phyloP scores from a whole-genome alignment of 2,797 vertebrate genomes.

The Chloroceryle inda region DNA sequence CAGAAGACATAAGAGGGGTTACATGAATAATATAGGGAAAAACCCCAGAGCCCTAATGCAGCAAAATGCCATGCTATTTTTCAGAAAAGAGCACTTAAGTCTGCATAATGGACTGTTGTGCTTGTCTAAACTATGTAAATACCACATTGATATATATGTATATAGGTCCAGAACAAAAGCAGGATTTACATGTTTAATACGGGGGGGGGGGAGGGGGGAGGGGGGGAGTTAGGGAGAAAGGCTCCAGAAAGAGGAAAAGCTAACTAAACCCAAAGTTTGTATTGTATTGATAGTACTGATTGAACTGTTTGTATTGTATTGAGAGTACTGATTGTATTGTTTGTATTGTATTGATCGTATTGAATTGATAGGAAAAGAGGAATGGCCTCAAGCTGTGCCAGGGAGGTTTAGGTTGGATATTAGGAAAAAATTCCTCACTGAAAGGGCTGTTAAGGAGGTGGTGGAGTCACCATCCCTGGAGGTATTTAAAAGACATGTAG shows the following conservation, averaged over 20 bases:
- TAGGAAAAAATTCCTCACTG: too few relatives aligned
- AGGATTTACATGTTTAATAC: background rate
- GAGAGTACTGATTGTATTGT: background rate
- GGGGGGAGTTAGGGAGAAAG: background rate
- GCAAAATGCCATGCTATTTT: background rate
- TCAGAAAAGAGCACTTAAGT: background rate
- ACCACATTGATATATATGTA: background rate
- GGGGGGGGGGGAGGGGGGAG: too few relatives aligned
- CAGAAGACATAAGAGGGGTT: background rate
- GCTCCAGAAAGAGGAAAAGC: background rate
- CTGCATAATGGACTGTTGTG: background rate
- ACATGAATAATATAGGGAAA: background rate
- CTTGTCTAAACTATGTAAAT: background rate
- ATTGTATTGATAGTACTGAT: background rate
- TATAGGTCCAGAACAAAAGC: background rate
- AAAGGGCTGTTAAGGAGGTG: too few relatives aligned
- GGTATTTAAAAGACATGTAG: too few relatives aligned
- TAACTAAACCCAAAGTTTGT: background rate
- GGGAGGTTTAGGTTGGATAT: too few relatives aligned
- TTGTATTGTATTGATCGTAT: background rate
- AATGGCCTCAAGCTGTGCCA: too few relatives aligned
- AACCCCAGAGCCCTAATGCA: background rate
- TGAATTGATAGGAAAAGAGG: too few relatives aligned
- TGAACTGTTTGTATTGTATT: background rate
- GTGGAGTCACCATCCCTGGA: too few relatives aligned